Evolutionary conservation across 2,888 invertebrate species (phyloP), one percentile per base, ranked within the genome.

Genomic region (Neelides folsomi): DNA sequence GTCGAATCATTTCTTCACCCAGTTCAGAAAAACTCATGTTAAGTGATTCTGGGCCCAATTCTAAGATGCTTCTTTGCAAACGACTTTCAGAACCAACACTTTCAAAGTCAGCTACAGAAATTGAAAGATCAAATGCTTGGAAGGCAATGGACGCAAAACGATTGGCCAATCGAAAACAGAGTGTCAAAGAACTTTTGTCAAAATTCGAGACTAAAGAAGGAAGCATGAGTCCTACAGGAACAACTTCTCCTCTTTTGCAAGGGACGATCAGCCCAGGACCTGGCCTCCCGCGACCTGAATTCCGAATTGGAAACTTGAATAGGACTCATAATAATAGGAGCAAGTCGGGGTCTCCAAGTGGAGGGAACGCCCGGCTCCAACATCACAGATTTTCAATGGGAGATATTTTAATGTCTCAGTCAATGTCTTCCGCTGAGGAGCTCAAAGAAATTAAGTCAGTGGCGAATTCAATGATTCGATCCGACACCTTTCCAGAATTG

Each of bases 131-230:
- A 2, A 19, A 53, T 40, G 61, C 63, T 8, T 64, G 64, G 64
- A 64, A 60, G 51, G 46, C 59, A 27, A 58, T 58, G 1, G 64
- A 64, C 51, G 63, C 63, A 15, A 63, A 63, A 49, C 44, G 61
- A 12, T 54, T 64, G n/a, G 66, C 56, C 58, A 47, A 67, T 66
- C 46, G 70, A 49, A 67, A 71, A 65, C 71, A 71, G 44, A 80
- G 79, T 59, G 80, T 81, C 0, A 73, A 77, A 56, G 79, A 80
- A 58, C 64, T 81, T 52, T 78, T 80, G 12, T 77, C 76, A 18
- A 74, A 78, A 57, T 81, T 80, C 57, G 80, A 81, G 65, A 19
- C n/a, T 19, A 5, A 13, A n/a, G n/a, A n/a, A 27, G 34, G n/a
- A 27, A 19, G 13, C n/a, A 10, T 41, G 51, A n/a, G 43, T 43